These are phyloP conservation scores for Emydura subglobosa DNA, from an alignment of 2,113 vertebrate species.

Conservation along the genomic window DNA sequence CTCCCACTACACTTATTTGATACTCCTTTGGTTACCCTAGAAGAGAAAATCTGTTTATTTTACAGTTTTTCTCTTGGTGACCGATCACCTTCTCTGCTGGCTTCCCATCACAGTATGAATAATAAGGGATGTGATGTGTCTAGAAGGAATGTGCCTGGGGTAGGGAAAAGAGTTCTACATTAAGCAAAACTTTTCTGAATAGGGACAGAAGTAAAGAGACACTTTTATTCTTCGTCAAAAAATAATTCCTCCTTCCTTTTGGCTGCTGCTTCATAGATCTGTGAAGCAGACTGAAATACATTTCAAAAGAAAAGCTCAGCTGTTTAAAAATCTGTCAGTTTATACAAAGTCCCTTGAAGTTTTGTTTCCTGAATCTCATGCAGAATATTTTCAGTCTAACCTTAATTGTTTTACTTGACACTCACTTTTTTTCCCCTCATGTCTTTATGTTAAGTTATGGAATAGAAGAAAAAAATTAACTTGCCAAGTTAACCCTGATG, in stretches of 20 bases:
- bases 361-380: constrained; percentile 61
- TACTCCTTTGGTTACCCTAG: neutral
- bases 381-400: neutral
- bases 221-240: constrained; percentile 44
- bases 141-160: neutral
- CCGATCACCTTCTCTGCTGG: neutral
- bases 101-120: neutral
- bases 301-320: constrained; percentile 29
- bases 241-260: constrained; percentile 52
- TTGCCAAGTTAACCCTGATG: neutral
- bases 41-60: neutral
- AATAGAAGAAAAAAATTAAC: neutral
- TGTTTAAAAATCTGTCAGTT: constrained; percentile 40
- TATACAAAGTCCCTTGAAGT: constrained; percentile 36
- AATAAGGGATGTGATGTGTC: neutral
- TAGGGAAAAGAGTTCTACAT: neutral
- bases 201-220: constrained; percentile 29
- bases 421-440: neutral
- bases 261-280: constrained; percentile 1
- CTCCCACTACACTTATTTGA: neutral
- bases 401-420: neutral
- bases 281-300: constrained; percentile 54
- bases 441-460: neutral
- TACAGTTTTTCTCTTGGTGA: neutral
- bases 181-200: neutral